Evolutionary conservation across 53 echinoderm and acorn worm genomes (phyloP).

Genomic region (Paracentrotus lividus): DNA sequence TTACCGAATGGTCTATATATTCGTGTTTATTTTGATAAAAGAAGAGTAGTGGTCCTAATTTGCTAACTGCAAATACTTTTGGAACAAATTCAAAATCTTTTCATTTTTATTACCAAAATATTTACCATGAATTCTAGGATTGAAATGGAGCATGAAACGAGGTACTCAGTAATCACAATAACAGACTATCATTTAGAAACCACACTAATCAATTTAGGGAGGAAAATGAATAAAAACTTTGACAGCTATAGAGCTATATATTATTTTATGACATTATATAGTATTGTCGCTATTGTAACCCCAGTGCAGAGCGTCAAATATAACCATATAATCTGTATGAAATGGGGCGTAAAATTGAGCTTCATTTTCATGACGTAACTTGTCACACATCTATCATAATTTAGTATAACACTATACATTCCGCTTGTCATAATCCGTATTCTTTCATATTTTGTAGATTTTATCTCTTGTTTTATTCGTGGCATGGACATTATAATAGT

Average conservation of each 20-base stretch:
- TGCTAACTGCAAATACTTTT: not conserved
- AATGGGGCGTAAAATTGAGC: constrained; percentile 13
- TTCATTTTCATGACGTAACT: not conserved
- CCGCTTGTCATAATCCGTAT: no score
- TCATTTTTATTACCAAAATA: not conserved
- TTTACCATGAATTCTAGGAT: not conserved
- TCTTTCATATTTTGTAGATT: no score
- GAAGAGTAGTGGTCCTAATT: not conserved
- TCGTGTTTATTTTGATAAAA: not conserved
- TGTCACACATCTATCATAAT: not conserved
- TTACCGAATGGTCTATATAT: no score
- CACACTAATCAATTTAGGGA: not conserved
- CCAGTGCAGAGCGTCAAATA: not conserved
- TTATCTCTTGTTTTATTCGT: no score
- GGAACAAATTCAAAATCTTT: not conserved
- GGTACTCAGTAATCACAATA: not conserved
- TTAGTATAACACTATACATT: no score
- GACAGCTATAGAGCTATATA: not conserved
- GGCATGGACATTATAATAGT: no score
- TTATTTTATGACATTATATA: not conserved
- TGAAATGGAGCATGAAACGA: constrained; percentile 25
- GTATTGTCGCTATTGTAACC: not conserved
- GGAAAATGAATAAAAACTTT: not conserved
- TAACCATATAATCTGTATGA: not conserved
- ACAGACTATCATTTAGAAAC: not conserved